A percentile compares a stretch with the other conserved stretches of the same genome.
These are phyloP conservation scores for Lucilia cuprina DNA, from an alignment of 1,140 invertebrate genomes.

Conservation along the genomic window DNA sequence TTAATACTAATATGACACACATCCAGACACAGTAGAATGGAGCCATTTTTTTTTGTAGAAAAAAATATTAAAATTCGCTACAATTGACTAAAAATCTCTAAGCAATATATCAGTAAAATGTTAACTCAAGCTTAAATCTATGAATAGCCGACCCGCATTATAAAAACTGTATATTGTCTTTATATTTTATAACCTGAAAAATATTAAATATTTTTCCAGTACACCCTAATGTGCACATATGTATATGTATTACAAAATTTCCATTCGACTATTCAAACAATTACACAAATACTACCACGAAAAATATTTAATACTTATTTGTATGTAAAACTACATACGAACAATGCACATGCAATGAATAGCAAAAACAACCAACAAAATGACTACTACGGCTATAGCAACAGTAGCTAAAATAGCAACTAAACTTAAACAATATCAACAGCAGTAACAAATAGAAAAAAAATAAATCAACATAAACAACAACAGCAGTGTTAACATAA, in stretches of 20 bases:
- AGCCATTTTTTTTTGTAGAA: too few species aligned
- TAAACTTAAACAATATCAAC: not conserved
- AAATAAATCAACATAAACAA: not conserved
- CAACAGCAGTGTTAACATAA: not conserved
- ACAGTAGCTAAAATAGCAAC: not conserved
- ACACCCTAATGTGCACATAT: not conserved
- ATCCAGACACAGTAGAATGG: not conserved
- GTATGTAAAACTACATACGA: not conserved
- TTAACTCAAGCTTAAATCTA: too few species aligned
- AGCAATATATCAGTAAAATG: too few species aligned
- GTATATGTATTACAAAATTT: not conserved
- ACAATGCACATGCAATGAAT: not conserved
- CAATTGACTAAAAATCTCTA: too few species aligned
- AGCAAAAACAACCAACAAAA: not conserved
- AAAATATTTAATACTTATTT: not conserved
- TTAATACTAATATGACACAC: not conserved
- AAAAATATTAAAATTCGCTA: too few species aligned
- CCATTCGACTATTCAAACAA: not conserved
- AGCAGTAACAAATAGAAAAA: not conserved
- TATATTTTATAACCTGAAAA: too few species aligned
- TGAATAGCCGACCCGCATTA: too few species aligned
- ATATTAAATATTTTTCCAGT: too few species aligned
- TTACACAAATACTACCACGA: not conserved
- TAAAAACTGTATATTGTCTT: too few species aligned
- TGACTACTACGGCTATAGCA: not conserved